phyloP scores from a whole-genome alignment of 1,140 invertebrate genomes.

The Gryllus bimaculatus region DNA sequence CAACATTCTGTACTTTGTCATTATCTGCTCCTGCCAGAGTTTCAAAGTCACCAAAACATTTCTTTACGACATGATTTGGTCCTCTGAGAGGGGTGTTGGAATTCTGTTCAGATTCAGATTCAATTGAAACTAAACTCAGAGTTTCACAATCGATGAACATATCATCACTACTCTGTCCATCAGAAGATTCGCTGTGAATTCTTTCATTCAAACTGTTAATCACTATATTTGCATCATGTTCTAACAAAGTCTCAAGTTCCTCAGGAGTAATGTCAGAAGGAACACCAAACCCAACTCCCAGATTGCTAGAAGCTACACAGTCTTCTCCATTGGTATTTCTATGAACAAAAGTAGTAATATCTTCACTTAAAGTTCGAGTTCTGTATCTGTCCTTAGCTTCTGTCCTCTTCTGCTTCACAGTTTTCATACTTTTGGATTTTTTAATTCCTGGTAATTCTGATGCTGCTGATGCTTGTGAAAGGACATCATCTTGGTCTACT shows the following conservation, averaged over 20 bases:
- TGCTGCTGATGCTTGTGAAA: not conserved
- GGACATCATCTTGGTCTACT: not conserved
- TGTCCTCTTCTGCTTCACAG: conserved; percentile 22
- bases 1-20: not conserved
- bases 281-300: not conserved
- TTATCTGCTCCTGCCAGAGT: not conserved
- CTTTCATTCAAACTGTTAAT: conserved; percentile 41
- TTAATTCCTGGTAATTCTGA: not conserved
- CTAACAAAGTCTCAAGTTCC: conserved; percentile 38
- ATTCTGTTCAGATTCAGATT: conserved; percentile 43
- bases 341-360: conserved; percentile 16
- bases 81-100: conserved; percentile 12
- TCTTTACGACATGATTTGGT: not conserved
- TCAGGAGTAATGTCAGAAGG: conserved; percentile 32
- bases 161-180: conserved; percentile 36
- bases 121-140: conserved; percentile 56
- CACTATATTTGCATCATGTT: conserved; percentile 46
- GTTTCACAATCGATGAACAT: conserved; percentile 53
- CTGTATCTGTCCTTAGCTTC: conserved; percentile 49
- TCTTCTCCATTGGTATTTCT: not conserved
- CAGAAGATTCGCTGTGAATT: conserved; percentile 28
- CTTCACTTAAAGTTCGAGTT: conserved; percentile 49
- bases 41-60: not conserved
- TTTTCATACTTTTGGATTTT: conserved; percentile 10
- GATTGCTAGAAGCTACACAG: not conserved